A percentile compares a stretch with the other conserved stretches of the same genome.
Conservation (phyloP, 2,888 invertebrate genomes). For the Protonemura montana region DNA sequence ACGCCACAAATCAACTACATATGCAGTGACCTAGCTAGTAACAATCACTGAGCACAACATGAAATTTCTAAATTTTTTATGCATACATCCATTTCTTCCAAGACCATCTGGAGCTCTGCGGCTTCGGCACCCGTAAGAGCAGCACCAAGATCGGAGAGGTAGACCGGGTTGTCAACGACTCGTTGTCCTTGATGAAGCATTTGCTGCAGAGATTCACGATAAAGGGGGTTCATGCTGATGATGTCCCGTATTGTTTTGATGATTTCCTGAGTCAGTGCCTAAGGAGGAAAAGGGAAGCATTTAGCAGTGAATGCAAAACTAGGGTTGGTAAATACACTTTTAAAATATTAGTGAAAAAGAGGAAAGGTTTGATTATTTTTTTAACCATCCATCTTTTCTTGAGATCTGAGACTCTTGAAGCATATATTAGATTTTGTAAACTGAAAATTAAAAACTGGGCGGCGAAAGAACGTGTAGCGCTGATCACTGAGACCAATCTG, state of each 20-base stretch:
- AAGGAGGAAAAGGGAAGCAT: constrained; percentile 38
- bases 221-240: constrained; percentile 95
- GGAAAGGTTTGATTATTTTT: too few species aligned
- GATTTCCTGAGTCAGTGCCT: constrained; percentile 93
- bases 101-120: constrained; percentile 87
- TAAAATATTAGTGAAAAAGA: too few species aligned
- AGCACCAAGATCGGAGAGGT: constrained; percentile 95
- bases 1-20: too few species aligned
- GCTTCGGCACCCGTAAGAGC: constrained; percentile 93
- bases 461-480: too few species aligned
- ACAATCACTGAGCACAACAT: too few species aligned
- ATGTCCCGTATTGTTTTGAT: constrained; percentile 98
- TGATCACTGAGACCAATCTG: too few species aligned
- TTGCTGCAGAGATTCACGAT: constrained; percentile 96
- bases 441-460: too few species aligned
- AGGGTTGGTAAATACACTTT: neutral
- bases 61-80: neutral
- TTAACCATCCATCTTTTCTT: too few species aligned
- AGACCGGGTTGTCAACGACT: constrained; percentile 98
- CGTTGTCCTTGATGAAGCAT: constrained; percentile 96
- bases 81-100: constrained; percentile 93
- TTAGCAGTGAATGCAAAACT: neutral
- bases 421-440: too few species aligned
- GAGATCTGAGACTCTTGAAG: too few species aligned
- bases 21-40: too few species aligned